These are phyloP conservation scores for Celastrina argiolus DNA, from an alignment of 2,888 invertebrate species.

Conservation along the genomic window DNA sequence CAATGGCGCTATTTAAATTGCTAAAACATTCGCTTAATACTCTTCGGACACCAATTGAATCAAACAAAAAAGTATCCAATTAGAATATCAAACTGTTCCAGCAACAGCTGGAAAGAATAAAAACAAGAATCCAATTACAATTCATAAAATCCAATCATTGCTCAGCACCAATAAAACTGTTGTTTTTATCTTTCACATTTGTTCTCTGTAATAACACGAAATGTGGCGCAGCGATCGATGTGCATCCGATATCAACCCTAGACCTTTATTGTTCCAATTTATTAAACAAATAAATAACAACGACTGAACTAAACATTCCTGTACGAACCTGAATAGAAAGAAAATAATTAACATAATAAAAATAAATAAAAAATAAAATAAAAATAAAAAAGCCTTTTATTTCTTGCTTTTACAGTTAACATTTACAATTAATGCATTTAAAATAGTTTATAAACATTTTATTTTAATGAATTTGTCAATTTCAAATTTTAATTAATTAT, in stretches of 20 bases:
- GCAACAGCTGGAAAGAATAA: conserved; percentile 31
- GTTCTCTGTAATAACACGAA: conserved; percentile 26
- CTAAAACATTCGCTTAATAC: conserved; percentile 22
- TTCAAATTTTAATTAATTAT: too few species aligned
- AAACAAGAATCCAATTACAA: conserved; percentile 36
- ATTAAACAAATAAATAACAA: conserved; percentile 5
- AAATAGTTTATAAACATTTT: too few species aligned
- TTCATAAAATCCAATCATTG: conserved; percentile 35
- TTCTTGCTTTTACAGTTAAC: too few species aligned
- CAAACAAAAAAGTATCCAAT: conserved; percentile 31
- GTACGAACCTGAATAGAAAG: too few species aligned
- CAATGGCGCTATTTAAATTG: conserved; percentile 20
- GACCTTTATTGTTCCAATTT: background rate
- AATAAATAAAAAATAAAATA: too few species aligned
- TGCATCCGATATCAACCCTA: background rate
- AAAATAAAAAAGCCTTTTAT: too few species aligned
- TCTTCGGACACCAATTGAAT: conserved; percentile 19
- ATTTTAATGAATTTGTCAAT: too few species aligned
- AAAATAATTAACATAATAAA: too few species aligned
- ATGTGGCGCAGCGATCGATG: conserved; percentile 25
- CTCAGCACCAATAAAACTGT: conserved; percentile 30
- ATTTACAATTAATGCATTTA: too few species aligned
- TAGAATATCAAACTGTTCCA: conserved; percentile 29
- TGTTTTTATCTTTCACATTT: conserved; percentile 31
- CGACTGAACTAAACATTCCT: background rate